A percentile compares a stretch with the other conserved stretches of the same genome.
These are phyloP conservation scores for Microtus ochrogaster DNA, from an alignment of 2,113 vertebrate genomes.

Conservation along the genomic window DNA sequence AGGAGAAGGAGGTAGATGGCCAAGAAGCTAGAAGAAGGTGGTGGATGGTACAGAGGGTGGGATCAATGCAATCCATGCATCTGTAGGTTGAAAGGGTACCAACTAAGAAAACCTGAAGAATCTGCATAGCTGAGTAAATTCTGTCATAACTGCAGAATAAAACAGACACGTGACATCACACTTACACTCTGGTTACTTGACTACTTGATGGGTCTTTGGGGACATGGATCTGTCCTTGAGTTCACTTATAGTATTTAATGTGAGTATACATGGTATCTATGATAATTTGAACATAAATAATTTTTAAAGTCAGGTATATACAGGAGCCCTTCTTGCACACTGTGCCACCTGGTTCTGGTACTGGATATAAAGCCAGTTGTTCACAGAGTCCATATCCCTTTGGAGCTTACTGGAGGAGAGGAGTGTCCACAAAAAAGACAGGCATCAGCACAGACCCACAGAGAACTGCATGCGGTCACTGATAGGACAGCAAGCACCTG, in stretches of 20 bases:
- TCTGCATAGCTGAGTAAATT: not conserved
- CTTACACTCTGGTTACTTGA: not conserved
- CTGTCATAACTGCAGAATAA: not conserved
- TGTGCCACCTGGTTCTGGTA: not conserved
- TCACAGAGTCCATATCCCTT: not conserved
- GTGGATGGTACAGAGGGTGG: not conserved
- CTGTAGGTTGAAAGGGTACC: not conserved
- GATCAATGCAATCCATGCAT: not conserved
- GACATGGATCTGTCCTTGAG: not conserved
- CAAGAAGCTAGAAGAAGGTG: not conserved
- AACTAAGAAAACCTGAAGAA: not conserved
- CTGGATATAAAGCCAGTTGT: too few relatives aligned
- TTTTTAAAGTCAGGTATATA: not conserved
- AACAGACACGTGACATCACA: not conserved
- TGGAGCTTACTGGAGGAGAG: not conserved
- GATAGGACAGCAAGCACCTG: not conserved
- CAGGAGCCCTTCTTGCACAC: not conserved
- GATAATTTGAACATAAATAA: rapidly evolving
- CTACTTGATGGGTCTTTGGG: not conserved
- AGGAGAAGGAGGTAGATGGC: too few relatives aligned
- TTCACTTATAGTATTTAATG: not conserved
- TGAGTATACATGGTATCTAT: too few relatives aligned
- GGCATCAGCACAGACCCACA: not conserved
- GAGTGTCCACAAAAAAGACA: too few relatives aligned
- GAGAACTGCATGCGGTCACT: not conserved